These are phyloP conservation scores for Phrynocephalus versicolor DNA, from an alignment of 2,113 vertebrate genomes.

Conservation along the genomic window DNA sequence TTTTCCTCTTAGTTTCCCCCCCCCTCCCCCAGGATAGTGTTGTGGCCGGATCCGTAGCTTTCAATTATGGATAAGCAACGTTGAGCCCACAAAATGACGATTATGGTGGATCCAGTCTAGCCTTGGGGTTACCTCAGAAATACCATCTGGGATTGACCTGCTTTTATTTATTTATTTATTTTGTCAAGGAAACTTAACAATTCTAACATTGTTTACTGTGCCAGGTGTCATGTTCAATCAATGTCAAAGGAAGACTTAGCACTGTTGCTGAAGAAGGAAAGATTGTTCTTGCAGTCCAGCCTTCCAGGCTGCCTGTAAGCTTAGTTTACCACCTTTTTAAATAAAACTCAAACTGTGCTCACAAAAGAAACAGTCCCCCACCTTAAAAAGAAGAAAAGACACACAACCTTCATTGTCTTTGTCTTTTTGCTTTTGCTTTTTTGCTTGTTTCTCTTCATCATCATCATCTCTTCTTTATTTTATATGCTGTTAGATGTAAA, in stretches of 20 bases:
- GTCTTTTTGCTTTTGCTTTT: no score
- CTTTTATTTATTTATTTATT: conserved; percentile 53
- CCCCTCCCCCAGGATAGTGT: not conserved
- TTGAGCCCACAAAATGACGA: conserved; percentile 35
- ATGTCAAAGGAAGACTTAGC: conserved; percentile 51
- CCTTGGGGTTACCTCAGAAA: conserved; percentile 38
- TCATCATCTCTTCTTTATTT: no score
- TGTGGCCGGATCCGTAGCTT: conserved; percentile 13
- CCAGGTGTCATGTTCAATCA: conserved; percentile 51
- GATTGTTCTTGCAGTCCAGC: conserved; percentile 39
- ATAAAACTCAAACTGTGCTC: conserved; percentile 18
- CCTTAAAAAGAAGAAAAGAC: not conserved
- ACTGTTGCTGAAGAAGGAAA: conserved; percentile 25
- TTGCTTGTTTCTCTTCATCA: no score
- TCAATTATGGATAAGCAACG: conserved; percentile 55
- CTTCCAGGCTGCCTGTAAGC: conserved; percentile 37
- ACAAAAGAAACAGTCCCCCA: conserved; percentile 16
- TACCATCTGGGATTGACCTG: conserved; percentile 3
- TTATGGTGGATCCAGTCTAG: conserved; percentile 36
- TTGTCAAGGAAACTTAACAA: conserved; percentile 55
- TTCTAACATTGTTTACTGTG: conserved; percentile 51
- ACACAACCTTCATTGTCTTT: no score
- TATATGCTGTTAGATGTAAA: no score
- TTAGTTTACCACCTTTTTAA: conserved; percentile 41
- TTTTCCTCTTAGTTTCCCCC: conserved; percentile 13